Conservation (phyloP, 2,888 invertebrate genomes). For the Eutolmus rufibarbis region DNA sequence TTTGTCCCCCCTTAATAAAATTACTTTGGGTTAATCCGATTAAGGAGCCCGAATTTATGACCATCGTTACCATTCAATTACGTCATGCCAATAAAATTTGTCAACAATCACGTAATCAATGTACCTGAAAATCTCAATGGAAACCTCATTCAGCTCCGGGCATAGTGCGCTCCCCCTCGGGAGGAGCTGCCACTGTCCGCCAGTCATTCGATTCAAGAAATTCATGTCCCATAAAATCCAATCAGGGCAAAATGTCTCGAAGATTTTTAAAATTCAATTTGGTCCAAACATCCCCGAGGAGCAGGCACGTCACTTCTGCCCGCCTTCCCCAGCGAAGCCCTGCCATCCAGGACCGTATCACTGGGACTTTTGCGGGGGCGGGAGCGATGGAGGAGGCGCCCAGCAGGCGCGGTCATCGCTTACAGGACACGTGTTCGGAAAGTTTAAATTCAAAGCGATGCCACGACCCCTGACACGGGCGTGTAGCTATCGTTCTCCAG, state of each 20-base stretch:
- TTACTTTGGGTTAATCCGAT: neutral
- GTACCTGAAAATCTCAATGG: conserved; percentile 48
- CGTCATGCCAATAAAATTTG: conserved; percentile 45
- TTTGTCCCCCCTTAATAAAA: neutral
- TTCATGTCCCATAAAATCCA: conserved; percentile 49
- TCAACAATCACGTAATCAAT: conserved; percentile 48
- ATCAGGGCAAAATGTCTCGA: conserved; percentile 45
- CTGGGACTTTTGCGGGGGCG: neutral
- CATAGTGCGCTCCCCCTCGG: neutral
- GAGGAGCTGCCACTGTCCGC: neutral
- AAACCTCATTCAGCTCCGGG: neutral
- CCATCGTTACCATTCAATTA: conserved; percentile 43
- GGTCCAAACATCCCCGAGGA: conserved; percentile 24
- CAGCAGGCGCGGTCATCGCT: conserved; percentile 41
- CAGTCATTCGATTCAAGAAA: conserved; percentile 42
- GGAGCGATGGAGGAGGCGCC: neutral
- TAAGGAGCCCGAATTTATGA: neutral
- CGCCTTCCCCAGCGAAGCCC: neutral
- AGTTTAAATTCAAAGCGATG: conserved; percentile 43
- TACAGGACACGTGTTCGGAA: conserved; percentile 46
- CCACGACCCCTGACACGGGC: conserved; percentile 13
- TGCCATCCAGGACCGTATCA: neutral
- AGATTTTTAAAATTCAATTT: conserved; percentile 49
- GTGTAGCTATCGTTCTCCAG: neutral
- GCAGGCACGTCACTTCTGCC: neutral